Evolutionary conservation across 1,140 invertebrate species (phyloP).

Genomic region (Chironomus tepperi): DNA sequence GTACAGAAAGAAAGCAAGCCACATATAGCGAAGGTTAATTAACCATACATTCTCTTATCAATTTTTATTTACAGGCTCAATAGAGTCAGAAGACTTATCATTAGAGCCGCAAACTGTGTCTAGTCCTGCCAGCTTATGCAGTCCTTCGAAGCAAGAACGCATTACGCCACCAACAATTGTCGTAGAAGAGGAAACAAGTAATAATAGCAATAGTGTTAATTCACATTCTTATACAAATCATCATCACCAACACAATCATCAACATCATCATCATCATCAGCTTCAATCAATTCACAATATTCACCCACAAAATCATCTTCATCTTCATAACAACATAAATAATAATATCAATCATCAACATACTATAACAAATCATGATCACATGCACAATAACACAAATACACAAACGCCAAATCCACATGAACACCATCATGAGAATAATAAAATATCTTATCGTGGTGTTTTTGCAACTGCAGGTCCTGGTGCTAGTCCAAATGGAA

Average conservation of each 20-base stretch:
- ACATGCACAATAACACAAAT: constrained; percentile 35
- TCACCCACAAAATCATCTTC: constrained; percentile 30
- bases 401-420: constrained; percentile 43
- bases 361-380: constrained; percentile 26
- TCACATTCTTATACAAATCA: constrained; percentile 40
- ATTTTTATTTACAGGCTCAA: constrained; percentile 52
- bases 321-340: constrained; percentile 32
- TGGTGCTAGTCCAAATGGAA: background rate
- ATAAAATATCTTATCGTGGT: constrained; percentile 59
- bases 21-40: background rate
- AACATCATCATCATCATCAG: constrained; percentile 33
- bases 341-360: constrained; percentile 33
- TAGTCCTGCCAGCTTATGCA: constrained; percentile 42
- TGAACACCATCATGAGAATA: constrained; percentile 42
- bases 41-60: background rate
- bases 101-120: constrained; percentile 47
- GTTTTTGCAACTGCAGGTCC: constrained; percentile 53
- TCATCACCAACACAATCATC: constrained; percentile 39
- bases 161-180: constrained; percentile 47
- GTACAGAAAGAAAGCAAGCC: background rate
- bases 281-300: constrained; percentile 35
- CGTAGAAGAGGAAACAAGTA: constrained; percentile 64
- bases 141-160: constrained; percentile 47
- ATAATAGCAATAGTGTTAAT: constrained; percentile 56
- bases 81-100: constrained; percentile 67